Conservation (phyloP, 2,797 vertebrate genomes). For the Scyliorhinus canicula region DNA sequence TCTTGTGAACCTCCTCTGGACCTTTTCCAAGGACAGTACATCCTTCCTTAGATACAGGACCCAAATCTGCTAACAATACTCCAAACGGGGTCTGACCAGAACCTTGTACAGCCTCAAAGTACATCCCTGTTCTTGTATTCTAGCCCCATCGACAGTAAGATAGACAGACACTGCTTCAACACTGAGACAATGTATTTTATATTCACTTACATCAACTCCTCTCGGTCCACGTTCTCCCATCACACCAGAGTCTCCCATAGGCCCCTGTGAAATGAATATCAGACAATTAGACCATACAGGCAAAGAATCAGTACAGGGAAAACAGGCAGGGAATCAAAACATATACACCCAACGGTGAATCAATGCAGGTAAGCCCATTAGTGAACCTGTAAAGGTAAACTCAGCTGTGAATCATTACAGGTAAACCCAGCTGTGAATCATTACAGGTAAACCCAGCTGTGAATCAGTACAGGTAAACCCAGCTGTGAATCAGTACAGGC, state of each 20-base stretch:
- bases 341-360: neutral
- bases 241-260: constrained; percentile 79
- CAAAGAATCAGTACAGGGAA: neutral
- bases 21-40: no score
- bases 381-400: neutral
- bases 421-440: neutral
- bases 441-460: neutral
- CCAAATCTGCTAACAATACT: no score
- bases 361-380: neutral
- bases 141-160: no score
- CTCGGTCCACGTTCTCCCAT: constrained; percentile 79
- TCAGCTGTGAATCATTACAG: neutral
- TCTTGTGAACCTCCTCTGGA: no score
- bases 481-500: neutral
- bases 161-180: no score
- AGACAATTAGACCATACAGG: neutral
- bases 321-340: neutral
- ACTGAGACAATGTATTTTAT: neutral
- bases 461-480: neutral
- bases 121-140: no score
- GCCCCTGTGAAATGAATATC: constrained; percentile 63
- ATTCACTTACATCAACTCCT: constrained; percentile 78
- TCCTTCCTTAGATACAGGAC: no score
- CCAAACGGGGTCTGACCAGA: no score
- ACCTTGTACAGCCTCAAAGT: no score